phyloP scores from a whole-genome alignment of 1,140 invertebrate genomes.

The Heliconius hermathena region DNA sequence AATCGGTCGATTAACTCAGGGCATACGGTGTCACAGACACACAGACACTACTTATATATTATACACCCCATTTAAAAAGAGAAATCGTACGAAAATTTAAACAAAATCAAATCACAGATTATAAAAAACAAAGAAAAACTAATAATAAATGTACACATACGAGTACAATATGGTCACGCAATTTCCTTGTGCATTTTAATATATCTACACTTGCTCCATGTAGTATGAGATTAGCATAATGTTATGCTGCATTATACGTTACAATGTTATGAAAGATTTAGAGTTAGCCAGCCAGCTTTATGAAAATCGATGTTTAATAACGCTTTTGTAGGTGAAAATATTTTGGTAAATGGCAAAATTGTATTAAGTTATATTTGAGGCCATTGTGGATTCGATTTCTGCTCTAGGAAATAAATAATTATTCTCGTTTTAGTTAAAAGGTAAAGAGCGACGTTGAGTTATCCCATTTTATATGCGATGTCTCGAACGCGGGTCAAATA shows the following conservation, averaged over 20 bases:
- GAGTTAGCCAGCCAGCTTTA: neutral
- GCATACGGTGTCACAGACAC: neutral
- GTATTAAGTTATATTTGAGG: no score
- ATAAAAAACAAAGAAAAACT: neutral
- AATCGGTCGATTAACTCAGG: no score
- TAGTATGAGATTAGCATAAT: constrained; percentile 17
- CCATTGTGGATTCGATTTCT: no score
- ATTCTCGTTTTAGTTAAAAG: no score
- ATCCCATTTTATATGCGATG: no score
- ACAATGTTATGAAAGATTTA: constrained; percentile 12
- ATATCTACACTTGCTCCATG: neutral
- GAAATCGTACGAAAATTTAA: neutral
- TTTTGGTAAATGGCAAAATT: neutral
- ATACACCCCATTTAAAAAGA: neutral
- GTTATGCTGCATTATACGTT: constrained; percentile 6
- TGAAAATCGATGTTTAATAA: neutral
- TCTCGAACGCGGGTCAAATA: no score
- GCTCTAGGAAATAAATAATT: no score
- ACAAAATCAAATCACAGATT: neutral
- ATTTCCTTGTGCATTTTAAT: constrained; percentile 19
- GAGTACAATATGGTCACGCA: constrained; percentile 10
- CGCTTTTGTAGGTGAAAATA: neutral
- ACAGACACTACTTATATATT: neutral
- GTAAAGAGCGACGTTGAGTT: no score
- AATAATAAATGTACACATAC: neutral